These are phyloP conservation scores for Cydia pomonella DNA, from an alignment of 1,140 invertebrate species.

Conservation along the genomic window DNA sequence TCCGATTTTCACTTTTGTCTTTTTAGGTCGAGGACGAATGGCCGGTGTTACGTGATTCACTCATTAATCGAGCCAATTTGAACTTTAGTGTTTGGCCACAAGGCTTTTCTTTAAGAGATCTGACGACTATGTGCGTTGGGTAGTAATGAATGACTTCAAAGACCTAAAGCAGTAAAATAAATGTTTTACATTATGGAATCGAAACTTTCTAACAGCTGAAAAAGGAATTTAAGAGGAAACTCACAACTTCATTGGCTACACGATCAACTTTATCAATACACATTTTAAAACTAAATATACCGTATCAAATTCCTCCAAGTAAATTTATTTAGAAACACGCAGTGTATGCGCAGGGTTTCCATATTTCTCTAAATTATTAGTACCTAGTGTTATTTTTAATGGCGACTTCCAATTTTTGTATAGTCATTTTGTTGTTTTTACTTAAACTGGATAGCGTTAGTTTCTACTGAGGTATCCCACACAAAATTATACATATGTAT, in stretches of 20 bases:
- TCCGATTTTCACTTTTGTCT: constrained; percentile 66
- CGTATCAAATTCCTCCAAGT: no score
- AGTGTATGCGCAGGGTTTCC: no score
- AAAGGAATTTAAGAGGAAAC: neutral
- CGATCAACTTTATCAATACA: neutral
- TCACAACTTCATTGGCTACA: neutral
- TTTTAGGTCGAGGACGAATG: constrained; percentile 68
- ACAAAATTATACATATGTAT: no score
- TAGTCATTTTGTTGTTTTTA: no score
- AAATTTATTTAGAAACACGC: neutral
- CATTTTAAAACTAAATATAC: no score
- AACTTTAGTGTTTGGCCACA: neutral
- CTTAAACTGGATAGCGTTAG: no score
- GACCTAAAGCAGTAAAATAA: constrained; percentile 2
- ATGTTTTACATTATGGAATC: neutral
- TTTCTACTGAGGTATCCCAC: no score
- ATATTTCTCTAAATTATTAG: no score
- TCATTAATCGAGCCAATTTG: neutral
- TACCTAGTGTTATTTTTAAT: no score
- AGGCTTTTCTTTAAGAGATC: neutral
- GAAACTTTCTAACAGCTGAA: constrained; percentile 12
- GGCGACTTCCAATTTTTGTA: no score
- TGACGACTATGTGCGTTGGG: neutral
- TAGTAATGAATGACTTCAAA: constrained; percentile 13
- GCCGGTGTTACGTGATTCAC: constrained; percentile 59